Evolutionary conservation across 2,888 invertebrate species (phyloP), one percentile per base, ranked within the genome.

Genomic region (Tetragonisca angustula): DNA sequence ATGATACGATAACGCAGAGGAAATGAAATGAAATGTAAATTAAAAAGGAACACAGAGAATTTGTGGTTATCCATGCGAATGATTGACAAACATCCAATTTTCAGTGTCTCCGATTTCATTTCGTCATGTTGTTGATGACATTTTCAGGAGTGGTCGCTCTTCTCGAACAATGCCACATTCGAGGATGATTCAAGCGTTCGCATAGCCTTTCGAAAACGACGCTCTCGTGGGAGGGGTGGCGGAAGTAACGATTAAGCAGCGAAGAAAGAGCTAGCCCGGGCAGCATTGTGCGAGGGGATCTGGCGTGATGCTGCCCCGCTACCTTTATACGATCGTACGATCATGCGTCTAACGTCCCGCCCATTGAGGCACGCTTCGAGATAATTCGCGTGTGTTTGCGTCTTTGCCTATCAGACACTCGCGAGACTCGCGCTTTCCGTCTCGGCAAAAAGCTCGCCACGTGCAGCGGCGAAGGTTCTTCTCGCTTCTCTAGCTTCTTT

Each of bases 291-390:
- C 87, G 91, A 88, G 80, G 89, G 82, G 88, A 91, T 87, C 91
- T 92, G 91, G 91, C 92, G 93, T 92, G 93, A 93, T 93, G 4
- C 94, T 94, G 74, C 95, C 94, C 94, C 94, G 75, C 95, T 95
- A 91, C 97, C 96, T 92, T 97, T 96, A 94, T 96, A 96, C 97
- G 97, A 97, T 90, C 96, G 96, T 74, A 97, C 96, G 81, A 96
- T 27, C 96, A 88, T 95, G 95, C 71, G 95, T 90, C 91, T 90
- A 90, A 91, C 92, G 90, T 92, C 91, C 92, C 92, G 92, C 90
- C 93, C 91, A 93, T 94, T 93, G 92, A 93, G 90, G 89, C 92
- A 92, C 91, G 92, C 92, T 92, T 91, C 91, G 89, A 92, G 93
- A 94, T 93, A 92, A 93, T 93, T 93, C 91, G 91, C 91, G 88